Base-by-base conservation (phyloP, 1,140 invertebrate species). In the Fopius arisanus region DNA sequence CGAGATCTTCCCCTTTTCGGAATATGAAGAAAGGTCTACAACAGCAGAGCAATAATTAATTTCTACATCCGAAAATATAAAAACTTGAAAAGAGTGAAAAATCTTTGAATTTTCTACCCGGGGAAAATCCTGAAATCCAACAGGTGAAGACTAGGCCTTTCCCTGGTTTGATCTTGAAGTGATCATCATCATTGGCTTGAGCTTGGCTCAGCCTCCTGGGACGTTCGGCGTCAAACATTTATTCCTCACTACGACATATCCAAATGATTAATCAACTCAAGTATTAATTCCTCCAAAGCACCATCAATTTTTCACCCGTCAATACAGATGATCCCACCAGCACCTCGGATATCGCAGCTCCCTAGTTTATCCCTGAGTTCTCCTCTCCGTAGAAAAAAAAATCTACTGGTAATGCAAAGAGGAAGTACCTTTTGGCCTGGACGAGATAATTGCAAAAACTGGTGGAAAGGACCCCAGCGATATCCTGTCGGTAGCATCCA, bases 371-470 rank as follows among this genome's bases (percentile, higher is more conserved):
- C 43, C 43, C 43, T 7, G 5, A 48, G 43, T 16, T 48, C 3
- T 16, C 43, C 43, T 48, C 43, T 48, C 43, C 7, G 5, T 19
- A 16, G 7, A 19, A 48, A 48, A 48, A 48, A 48, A 48, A 48
- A n/a, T 6, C 43, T n/a, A 19, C 14, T 5, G 16, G n/a, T 48
- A 48, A 48, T 48, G 43, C 43, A 48, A 48, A 68, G 31, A 62
- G 63, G 31, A 66, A 54, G 41, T 51, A 29, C 19, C 31, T 37
- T 28, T 48, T 48, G 33, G 65, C 51, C 28, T n/a, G 19, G 31
- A 54, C 29, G 59, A 78, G 81, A 84, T 84, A 84, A 84, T 86
- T 86, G 82, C 82, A 84, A 86, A 86, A 86, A 84, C 74, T 80
- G 19, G 28, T 21, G 14, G 33, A 70, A 54, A 31, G 48, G 19